Evolutionary conservation across 2,797 vertebrate genomes (phyloP).

Genomic region (Chloroceryle inda): DNA sequence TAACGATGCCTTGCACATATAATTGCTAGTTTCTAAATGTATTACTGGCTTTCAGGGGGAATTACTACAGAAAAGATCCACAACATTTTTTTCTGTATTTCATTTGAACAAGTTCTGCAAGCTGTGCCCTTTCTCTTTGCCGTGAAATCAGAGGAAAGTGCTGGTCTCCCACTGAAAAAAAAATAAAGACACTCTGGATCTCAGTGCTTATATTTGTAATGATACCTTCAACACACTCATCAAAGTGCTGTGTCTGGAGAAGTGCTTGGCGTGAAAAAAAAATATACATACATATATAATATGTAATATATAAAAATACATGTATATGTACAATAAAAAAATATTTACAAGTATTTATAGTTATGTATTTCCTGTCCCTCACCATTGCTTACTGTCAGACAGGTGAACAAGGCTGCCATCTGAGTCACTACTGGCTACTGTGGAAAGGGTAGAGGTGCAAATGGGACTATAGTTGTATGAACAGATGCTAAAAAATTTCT

Average conservation of each 20-base stretch:
- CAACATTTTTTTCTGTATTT: background rate
- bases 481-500: background rate
- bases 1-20: background rate
- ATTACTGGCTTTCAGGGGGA: constrained; percentile 37
- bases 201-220: background rate
- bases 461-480: background rate
- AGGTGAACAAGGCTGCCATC: background rate
- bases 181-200: background rate
- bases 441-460: background rate
- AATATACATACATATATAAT: background rate
- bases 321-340: background rate
- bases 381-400: background rate
- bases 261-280: background rate
- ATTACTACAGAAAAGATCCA: constrained; percentile 16
- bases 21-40: constrained; percentile 47
- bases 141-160: background rate
- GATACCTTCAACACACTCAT: background rate
- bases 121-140: background rate
- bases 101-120: background rate
- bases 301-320: background rate
- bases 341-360: background rate
- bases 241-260: background rate
- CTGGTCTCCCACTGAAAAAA: background rate
- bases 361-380: background rate
- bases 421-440: background rate